Evolutionary conservation across 2,797 vertebrate species (phyloP).

Genomic region (Petrocephalus sullivani): DNA sequence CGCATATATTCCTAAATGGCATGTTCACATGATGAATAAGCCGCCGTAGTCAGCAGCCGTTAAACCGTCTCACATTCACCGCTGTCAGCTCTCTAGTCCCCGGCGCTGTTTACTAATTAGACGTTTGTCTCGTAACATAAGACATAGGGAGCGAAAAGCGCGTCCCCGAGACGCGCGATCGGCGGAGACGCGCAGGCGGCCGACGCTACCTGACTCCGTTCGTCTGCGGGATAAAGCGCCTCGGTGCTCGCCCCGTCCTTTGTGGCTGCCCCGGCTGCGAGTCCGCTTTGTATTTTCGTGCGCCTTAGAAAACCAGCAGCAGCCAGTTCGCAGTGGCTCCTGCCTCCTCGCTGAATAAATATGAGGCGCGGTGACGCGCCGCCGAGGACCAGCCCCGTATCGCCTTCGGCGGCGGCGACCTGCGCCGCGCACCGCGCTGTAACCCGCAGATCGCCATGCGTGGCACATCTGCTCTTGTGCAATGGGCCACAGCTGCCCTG

Average conservation of each 20-base stretch:
- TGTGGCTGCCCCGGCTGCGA: slow-evolving; percentile 53
- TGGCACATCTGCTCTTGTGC: not conserved
- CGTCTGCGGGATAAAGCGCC: slow-evolving; percentile 55
- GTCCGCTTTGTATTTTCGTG: slow-evolving; percentile 64
- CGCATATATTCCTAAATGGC: not conserved
- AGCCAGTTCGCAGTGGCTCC: slow-evolving; percentile 66
- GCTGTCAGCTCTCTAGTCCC: slow-evolving; percentile 24
- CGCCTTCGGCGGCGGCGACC: not conserved
- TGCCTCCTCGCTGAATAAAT: slow-evolving; percentile 61
- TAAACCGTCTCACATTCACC: not conserved
- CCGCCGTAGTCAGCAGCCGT: not conserved
- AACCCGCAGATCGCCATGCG: not conserved
- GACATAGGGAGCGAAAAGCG: not conserved
- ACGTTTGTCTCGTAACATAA: not conserved
- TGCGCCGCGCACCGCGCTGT: not conserved
- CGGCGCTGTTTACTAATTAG: slow-evolving; percentile 29
- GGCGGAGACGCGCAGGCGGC: not conserved
- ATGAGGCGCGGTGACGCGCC: slow-evolving; percentile 55
- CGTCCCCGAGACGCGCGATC: not conserved
- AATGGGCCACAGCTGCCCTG: not conserved
- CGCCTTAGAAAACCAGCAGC: slow-evolving; percentile 70
- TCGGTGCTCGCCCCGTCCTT: slow-evolving; percentile 42
- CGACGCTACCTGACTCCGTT: slow-evolving; percentile 65
- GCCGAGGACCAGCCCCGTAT: not conserved
- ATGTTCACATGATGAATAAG: not conserved